These are phyloP conservation scores for Pangasius sanitwongsei DNA, from an alignment of 2,797 vertebrate species.

Conservation along the genomic window DNA sequence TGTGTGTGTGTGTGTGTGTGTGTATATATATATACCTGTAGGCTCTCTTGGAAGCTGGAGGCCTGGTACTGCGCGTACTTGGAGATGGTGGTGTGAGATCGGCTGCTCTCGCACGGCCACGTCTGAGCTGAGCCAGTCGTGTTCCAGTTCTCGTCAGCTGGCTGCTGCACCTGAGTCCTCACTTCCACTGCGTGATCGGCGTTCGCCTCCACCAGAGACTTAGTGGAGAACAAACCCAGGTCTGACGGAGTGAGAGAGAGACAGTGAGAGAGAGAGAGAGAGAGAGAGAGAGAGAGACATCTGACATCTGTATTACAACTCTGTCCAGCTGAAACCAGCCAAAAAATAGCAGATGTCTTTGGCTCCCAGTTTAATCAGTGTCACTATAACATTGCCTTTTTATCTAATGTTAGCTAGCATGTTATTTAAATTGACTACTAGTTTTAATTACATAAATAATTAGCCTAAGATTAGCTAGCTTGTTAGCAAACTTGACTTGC, in stretches of 20 bases:
- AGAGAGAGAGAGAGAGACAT: neutral
- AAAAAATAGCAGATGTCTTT: neutral
- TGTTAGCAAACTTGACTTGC: neutral
- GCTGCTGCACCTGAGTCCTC: conserved; percentile 83
- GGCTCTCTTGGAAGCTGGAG: conserved; percentile 90
- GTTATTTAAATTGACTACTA: neutral
- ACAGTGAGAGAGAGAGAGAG: no score
- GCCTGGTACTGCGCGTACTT: conserved; percentile 91
- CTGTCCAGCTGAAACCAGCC: neutral
- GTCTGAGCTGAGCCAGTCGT: conserved; percentile 72
- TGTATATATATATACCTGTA: conserved; percentile 77
- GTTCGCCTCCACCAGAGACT: conserved; percentile 81
- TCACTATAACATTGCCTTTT: neutral
- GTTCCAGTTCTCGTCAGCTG: conserved; percentile 82
- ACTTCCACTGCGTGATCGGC: conserved; percentile 80
- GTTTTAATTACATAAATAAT: neutral
- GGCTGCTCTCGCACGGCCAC: conserved; percentile 84
- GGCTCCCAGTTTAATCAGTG: neutral
- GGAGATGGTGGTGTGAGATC: conserved; percentile 82
- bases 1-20: neutral
- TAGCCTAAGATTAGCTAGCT: neutral
- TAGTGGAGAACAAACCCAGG: conserved; percentile 77
- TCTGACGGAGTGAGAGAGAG: conserved; percentile 46
- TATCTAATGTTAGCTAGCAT: neutral
- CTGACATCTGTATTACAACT: neutral